A percentile compares a stretch with the other conserved stretches of the same genome.
Evolutionary conservation across 2,797 vertebrate species (phyloP).

Genomic region (Echeneis naucrates): DNA sequence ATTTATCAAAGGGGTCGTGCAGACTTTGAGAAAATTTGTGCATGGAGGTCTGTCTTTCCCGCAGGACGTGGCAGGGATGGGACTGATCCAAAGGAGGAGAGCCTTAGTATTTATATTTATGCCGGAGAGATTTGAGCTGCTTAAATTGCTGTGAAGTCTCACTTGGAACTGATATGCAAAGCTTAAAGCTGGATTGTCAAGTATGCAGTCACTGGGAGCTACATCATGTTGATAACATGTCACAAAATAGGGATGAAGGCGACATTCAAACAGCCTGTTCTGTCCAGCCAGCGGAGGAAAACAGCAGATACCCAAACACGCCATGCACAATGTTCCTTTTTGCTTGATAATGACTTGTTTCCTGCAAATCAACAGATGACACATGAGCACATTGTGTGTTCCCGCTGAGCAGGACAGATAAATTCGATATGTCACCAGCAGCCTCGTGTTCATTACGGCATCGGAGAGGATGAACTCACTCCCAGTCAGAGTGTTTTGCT

Average conservation of each 20-base stretch:
- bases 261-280: neutral
- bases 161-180: neutral
- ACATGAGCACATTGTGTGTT: neutral
- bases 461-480: conserved; percentile 11
- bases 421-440: conserved; percentile 4
- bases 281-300: neutral
- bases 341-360: neutral
- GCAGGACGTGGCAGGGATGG: conserved; percentile 5
- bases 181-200: conserved; percentile 6
- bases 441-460: conserved; percentile 7
- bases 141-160: conserved; percentile 18
- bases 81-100: conserved; percentile 20
- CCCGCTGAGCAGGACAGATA: conserved; percentile 2
- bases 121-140: conserved; percentile 23
- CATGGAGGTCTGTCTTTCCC: neutral
- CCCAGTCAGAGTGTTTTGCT: conserved; percentile 15
- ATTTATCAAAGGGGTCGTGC: neutral
- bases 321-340: too few species aligned
- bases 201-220: neutral
- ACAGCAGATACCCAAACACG: neutral
- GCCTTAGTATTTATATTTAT: conserved; percentile 32
- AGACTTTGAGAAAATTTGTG: neutral
- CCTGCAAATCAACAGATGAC: neutral
- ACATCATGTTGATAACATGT: neutral
- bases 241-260: neutral